These are phyloP conservation scores for Drosophila ananassae DNA, from an alignment of 1,140 invertebrate species.

Conservation along the genomic window DNA sequence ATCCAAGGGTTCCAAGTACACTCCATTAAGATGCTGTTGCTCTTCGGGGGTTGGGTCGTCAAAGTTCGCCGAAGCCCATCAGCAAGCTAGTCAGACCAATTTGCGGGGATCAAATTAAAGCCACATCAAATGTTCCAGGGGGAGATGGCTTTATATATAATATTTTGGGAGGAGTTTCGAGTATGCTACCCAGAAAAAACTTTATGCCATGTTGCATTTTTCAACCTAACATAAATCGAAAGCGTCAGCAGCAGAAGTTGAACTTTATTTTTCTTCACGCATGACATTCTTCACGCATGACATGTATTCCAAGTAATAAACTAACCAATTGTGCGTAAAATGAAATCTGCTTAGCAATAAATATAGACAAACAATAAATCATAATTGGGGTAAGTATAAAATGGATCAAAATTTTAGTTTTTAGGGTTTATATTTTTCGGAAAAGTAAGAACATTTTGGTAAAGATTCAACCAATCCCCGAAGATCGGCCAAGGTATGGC, in stretches of 20 bases:
- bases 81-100: slow-evolving; percentile 69
- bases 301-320: slow-evolving; percentile 54
- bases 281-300: slow-evolving; percentile 6
- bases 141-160: slow-evolving; percentile 5
- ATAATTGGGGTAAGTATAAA: background rate
- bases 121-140: slow-evolving; percentile 47
- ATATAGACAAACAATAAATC: slow-evolving; percentile 34
- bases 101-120: slow-evolving; percentile 73
- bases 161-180: slow-evolving; percentile 2
- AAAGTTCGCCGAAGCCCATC: slow-evolving; percentile 40
- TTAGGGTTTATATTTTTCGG: background rate
- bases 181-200: slow-evolving; percentile 33
- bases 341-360: slow-evolving; percentile 25
- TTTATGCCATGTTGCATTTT: slow-evolving; percentile 71
- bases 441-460: too few species aligned
- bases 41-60: slow-evolving; percentile 46
- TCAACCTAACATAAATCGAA: slow-evolving; percentile 72
- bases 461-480: too few species aligned
- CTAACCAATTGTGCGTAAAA: slow-evolving; percentile 64
- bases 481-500: too few species aligned
- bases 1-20: slow-evolving; percentile 20
- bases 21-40: slow-evolving; percentile 60
- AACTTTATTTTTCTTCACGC: slow-evolving; percentile 49
- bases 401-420: background rate
- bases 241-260: slow-evolving; percentile 57